These are phyloP conservation scores for Zootoca vivipara DNA, from an alignment of 2,113 vertebrate genomes.

Conservation along the genomic window DNA sequence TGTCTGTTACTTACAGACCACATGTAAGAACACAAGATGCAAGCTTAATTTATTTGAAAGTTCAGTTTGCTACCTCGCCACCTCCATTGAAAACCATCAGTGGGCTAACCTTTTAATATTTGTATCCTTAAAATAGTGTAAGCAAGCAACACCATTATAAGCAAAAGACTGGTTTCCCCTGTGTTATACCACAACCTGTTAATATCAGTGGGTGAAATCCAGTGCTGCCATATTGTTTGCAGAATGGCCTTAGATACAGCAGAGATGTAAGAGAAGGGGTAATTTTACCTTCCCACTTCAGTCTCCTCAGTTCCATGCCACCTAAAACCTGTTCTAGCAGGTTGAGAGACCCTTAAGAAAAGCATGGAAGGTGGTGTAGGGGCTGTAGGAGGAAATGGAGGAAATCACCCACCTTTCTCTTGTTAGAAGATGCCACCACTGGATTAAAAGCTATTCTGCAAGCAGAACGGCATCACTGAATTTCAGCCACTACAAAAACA, in stretches of 20 bases:
- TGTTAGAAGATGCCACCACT: background rate
- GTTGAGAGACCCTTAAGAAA: background rate
- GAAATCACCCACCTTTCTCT: background rate
- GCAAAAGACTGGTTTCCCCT: background rate
- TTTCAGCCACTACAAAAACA: background rate
- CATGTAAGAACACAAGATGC: slow-evolving; percentile 10
- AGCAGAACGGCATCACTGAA: accelerated
- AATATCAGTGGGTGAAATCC: background rate
- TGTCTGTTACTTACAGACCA: slow-evolving; percentile 36
- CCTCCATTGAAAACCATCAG: background rate
- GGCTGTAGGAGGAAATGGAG: background rate
- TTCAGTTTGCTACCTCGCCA: slow-evolving; percentile 14
- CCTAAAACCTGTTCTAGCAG: background rate
- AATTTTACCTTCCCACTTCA: no score
- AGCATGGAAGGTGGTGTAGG: no score
- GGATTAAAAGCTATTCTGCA: background rate
- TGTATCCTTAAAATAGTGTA: background rate
- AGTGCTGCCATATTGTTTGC: no score
- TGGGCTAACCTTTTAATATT: background rate
- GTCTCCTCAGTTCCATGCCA: no score
- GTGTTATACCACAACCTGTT: background rate
- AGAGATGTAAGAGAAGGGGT: no score
- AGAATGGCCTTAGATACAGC: no score
- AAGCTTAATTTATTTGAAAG: slow-evolving; percentile 25
- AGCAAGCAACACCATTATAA: accelerated